Conservation (phyloP, 2,888 invertebrate species). For the Pristionchus fissidentatus region DNA sequence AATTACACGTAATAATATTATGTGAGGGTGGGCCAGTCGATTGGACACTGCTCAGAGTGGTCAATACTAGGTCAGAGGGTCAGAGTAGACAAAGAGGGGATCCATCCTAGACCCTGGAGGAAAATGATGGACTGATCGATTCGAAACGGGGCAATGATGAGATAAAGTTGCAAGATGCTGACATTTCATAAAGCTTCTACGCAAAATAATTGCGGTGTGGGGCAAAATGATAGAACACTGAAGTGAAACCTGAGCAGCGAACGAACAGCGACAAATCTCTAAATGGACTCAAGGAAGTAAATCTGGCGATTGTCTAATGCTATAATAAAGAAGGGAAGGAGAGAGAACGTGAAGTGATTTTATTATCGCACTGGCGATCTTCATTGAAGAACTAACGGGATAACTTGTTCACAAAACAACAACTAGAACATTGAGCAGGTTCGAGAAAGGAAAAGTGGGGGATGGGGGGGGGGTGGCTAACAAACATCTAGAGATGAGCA, state of each 20-base stretch:
- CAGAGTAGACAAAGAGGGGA: slow-evolving; percentile 36
- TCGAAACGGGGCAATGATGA: neutral
- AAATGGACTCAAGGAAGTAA: slow-evolving; percentile 21
- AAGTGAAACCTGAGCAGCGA: slow-evolving; percentile 27
- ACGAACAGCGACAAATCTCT: slow-evolving; percentile 1
- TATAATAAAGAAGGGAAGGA: neutral
- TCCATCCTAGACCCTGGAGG: neutral
- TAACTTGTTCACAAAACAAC: slow-evolving; percentile 23
- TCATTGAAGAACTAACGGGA: slow-evolving; percentile 23
- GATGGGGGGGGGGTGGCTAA: slow-evolving; percentile 1
- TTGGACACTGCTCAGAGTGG: slow-evolving; percentile 33
- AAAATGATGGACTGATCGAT: neutral
- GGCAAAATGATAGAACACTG: neutral
- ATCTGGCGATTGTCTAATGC: slow-evolving; percentile 23
- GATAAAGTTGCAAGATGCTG: slow-evolving; percentile 18
- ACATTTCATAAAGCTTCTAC: slow-evolving; percentile 33
- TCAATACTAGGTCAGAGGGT: slow-evolving; percentile 40
- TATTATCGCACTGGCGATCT: slow-evolving; percentile 7
- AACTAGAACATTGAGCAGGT: slow-evolving; percentile 34
- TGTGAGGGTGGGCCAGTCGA: neutral
- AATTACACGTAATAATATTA: slow-evolving; percentile 21
- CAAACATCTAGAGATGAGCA: slow-evolving; percentile 69
- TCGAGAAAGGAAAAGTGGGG: neutral
- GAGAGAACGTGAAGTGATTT: slow-evolving; percentile 22
- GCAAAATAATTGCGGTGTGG: neutral